Conservation (phyloP, 1,140 invertebrate genomes). For the Drosophila orena region DNA sequence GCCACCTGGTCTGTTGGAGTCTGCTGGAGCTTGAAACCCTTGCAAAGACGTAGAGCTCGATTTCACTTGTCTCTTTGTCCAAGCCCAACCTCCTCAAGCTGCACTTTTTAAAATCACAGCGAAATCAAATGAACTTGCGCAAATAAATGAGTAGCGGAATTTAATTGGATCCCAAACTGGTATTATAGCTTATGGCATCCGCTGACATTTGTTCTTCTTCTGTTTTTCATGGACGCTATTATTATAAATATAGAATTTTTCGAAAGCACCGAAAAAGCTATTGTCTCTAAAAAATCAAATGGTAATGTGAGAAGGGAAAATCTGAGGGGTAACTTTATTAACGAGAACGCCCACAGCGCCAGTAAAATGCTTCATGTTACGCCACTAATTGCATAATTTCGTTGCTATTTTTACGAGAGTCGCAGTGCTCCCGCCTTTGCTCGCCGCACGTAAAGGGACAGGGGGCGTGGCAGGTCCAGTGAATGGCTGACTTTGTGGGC, state of each 20-base stretch:
- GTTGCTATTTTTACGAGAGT: constrained; percentile 78
- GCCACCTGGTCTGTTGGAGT: no score
- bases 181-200: constrained; percentile 14
- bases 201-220: background rate
- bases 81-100: no score
- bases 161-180: constrained; percentile 6
- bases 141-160: constrained; percentile 24
- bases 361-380: constrained; percentile 80
- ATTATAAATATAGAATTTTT: background rate
- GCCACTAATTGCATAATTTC: constrained; percentile 81
- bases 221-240: constrained; percentile 38
- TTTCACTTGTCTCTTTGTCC: no score
- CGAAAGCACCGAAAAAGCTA: constrained; percentile 15
- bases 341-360: constrained; percentile 75
- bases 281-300: constrained; percentile 9
- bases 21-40: no score
- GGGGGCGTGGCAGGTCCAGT: constrained; percentile 6
- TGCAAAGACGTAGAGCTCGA: no score
- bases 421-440: constrained; percentile 17
- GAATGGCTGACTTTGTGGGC: constrained; percentile 24
- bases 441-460: constrained; percentile 14
- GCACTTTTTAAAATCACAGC: constrained; percentile 14
- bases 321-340: constrained; percentile 43
- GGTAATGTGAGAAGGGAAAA: background rate
- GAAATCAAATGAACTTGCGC: constrained; percentile 7